Evolutionary conservation across 2,888 invertebrate genomes (phyloP).

Genomic region (Acrocyrtus sp.): DNA sequence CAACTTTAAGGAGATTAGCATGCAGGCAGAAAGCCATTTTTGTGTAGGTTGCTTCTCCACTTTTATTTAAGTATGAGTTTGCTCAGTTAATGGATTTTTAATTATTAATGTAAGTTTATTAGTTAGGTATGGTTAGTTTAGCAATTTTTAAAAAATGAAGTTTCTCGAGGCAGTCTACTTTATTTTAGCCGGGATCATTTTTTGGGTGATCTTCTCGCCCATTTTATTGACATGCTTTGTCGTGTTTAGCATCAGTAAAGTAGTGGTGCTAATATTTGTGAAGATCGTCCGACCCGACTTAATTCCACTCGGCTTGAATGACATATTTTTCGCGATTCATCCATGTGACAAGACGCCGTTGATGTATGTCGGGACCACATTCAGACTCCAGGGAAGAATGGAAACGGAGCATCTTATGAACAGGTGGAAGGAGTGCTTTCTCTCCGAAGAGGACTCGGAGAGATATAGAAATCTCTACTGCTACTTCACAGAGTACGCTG

Average conservation of each 20-base stretch:
- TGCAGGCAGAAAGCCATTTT: too few species aligned
- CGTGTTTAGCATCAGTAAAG: background rate
- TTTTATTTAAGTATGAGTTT: too few species aligned
- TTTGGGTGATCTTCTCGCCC: constrained; percentile 12
- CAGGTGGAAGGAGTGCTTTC: constrained; percentile 25
- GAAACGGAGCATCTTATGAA: constrained; percentile 23
- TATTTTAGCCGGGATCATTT: constrained; percentile 2
- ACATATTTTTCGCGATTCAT: constrained; percentile 26
- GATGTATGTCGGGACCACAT: constrained; percentile 22
- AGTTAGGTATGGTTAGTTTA: too few species aligned
- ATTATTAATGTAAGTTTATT: too few species aligned
- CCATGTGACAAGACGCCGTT: constrained; percentile 22
- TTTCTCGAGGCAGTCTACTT: background rate
- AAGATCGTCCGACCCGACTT: constrained; percentile 15
- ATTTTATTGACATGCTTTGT: background rate
- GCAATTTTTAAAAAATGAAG: constrained; percentile 13
- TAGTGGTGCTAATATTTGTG: background rate
- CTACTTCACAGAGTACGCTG: constrained; percentile 21
- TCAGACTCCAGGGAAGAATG: constrained; percentile 22
- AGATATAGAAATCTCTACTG: constrained; percentile 27
- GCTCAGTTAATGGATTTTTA: too few species aligned
- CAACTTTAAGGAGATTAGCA: too few species aligned
- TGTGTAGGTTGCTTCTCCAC: too few species aligned
- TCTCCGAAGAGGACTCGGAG: background rate
- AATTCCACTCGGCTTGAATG: constrained; percentile 9